Evolutionary conservation across 2,888 invertebrate species (phyloP), one percentile per base, ranked within the genome.

Genomic region (Chesias legatella): DNA sequence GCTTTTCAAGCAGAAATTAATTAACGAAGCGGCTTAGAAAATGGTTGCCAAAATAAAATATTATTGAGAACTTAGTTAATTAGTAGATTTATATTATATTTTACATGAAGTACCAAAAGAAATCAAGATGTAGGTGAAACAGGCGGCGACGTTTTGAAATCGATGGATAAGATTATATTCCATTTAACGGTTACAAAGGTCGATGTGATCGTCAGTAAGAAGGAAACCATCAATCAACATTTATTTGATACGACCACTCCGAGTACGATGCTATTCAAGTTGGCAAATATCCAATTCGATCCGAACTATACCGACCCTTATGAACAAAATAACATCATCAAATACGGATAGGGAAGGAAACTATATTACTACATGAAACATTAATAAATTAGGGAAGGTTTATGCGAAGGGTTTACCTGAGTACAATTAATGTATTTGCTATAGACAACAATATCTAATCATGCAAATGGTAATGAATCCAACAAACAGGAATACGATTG

Each of bases 221-320:
- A 67, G 78, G 79, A 81, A 79, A 70, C 61, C 64, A 82, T 83
- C 74, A 76, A 80, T 84, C 81, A 80, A 72, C 73, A 73, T 74
- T 75, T 71, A 77, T 70, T 73, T 79, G 73, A 78, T 77, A 77
- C 71, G 71, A 73, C 67, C 79, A 81, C 76, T 82, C 67, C 65
- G 69, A 75, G 76, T 73, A 76, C 74, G 71, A 79, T 82, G 70
- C 68, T 69, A 73, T 73, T 70, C 66, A 66, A 56, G 63, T 73
- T 84, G 83, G 83, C 79, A 50, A 60, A 63, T 70, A 66, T 79
- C 82, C 81, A 85, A 77, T 67, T 73, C 67, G 65, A 73, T 48
- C 55, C 55, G 51, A 45, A 27, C 32, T 31, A 23, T 13, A 29
- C 30, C 10, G 13, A 40, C 28, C 26, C 35, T 36, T 24, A 20